A percentile compares a stretch with the other conserved stretches of the same genome.
Conservation (phyloP, 2,113 vertebrate species). For the Melierax canorus region DNA sequence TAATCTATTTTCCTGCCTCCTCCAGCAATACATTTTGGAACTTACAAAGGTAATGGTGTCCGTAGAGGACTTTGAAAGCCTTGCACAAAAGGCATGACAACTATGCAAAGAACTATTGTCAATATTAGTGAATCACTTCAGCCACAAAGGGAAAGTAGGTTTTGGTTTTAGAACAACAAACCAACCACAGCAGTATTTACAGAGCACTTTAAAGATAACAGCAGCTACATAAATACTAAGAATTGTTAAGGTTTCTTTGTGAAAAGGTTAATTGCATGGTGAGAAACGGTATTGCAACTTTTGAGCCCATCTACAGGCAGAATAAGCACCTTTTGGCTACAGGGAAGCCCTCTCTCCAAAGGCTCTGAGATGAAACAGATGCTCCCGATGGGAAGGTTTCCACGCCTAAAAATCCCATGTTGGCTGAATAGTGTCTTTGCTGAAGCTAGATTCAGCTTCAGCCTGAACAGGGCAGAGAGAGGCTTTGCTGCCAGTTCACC, state of each 20-base stretch:
- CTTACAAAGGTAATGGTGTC: background rate
- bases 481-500: background rate
- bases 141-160: background rate
- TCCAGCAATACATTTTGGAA: background rate
- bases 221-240: background rate
- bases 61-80: background rate
- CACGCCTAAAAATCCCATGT: background rate
- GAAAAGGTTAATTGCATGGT: slow-evolving; percentile 18
- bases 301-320: background rate
- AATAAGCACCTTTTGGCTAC: slow-evolving; percentile 34
- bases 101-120: background rate
- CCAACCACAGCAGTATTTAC: background rate
- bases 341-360: background rate
- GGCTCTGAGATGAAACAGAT: background rate
- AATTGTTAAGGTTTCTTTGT: slow-evolving; percentile 33
- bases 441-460: background rate
- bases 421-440: background rate
- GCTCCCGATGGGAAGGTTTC: background rate
- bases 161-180: slow-evolving; percentile 4
- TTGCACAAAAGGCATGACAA: background rate
- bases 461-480: background rate
- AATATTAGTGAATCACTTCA: slow-evolving; percentile 2
- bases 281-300: slow-evolving; percentile 1
- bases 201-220: background rate
- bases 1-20: background rate